Conservation (phyloP, 2,888 invertebrate species). For the Arctia plantaginis region DNA sequence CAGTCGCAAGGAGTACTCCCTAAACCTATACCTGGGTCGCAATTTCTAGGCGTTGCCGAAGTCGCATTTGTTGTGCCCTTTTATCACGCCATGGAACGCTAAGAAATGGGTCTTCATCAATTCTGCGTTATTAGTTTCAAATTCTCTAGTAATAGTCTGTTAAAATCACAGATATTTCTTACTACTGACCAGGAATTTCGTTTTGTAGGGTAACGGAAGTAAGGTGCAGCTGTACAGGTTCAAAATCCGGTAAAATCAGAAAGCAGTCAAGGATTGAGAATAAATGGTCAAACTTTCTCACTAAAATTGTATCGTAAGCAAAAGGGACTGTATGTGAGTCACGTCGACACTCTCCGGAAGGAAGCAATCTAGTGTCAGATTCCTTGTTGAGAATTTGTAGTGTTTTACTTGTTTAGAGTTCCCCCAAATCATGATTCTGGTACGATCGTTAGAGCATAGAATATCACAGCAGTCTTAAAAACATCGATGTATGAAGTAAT, state of each 20-base stretch:
- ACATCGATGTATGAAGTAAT: neutral
- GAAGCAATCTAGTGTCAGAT: slow-evolving; percentile 54
- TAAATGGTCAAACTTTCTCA: slow-evolving; percentile 13
- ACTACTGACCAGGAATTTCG: no score
- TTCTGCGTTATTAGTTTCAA: no score
- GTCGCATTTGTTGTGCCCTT: no score
- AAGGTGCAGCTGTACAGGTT: neutral
- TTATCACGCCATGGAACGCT: no score
- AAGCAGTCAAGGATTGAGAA: neutral
- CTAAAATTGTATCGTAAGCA: slow-evolving; percentile 32
- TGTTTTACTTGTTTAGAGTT: slow-evolving; percentile 33
- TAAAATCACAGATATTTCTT: no score
- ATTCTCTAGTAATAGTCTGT: no score
- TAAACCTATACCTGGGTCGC: no score
- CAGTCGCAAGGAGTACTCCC: no score
- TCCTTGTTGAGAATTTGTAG: slow-evolving; percentile 47
- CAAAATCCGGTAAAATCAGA: neutral
- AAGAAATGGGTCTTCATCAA: no score
- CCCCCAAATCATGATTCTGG: slow-evolving; percentile 25
- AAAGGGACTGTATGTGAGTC: slow-evolving; percentile 41
- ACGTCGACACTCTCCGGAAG: slow-evolving; percentile 54
- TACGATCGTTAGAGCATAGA: neutral
- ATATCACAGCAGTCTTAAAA: neutral
- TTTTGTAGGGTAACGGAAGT: neutral
- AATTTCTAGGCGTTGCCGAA: no score